Evolutionary conservation across 2,113 vertebrate species (phyloP).

Genomic region (Myiozetetes cayanensis): DNA sequence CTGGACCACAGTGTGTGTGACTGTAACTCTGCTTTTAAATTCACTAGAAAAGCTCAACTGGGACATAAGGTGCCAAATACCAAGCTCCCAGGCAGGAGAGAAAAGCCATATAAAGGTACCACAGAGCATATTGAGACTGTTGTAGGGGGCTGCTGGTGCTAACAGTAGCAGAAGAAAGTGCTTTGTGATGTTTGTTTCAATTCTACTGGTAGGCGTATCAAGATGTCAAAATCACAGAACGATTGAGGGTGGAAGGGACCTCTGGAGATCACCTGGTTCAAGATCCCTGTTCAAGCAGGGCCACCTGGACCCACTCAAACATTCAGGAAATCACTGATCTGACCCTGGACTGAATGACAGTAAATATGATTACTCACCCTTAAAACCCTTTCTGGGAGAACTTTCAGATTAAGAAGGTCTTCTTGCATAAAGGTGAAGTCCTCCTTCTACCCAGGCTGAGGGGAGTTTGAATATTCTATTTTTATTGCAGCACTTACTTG

Average conservation of each 20-base stretch:
- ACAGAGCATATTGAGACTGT: background rate
- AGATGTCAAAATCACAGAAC: background rate
- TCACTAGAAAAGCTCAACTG: background rate
- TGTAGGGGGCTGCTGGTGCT: background rate
- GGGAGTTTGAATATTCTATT: background rate
- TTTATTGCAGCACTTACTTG: background rate
- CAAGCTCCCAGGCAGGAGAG: background rate
- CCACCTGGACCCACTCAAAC: background rate
- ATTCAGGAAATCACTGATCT: background rate
- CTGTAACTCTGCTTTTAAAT: background rate
- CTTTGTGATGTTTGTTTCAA: background rate
- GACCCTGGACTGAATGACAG: background rate
- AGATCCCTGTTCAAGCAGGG: background rate
- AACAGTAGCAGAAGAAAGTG: background rate
- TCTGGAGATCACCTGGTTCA: background rate
- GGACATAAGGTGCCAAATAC: rapidly evolving
- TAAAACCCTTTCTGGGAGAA: background rate
- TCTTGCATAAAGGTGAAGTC: background rate
- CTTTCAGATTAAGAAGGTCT: background rate
- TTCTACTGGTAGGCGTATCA: background rate
- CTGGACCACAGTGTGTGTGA: background rate
- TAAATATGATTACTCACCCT: background rate
- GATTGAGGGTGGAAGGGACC: background rate
- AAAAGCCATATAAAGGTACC: background rate
- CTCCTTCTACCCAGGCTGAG: background rate